Evolutionary conservation across 2,888 invertebrate species (phyloP), one percentile per base, ranked within the genome.

Genomic region (Eugnorisma glareosa): DNA sequence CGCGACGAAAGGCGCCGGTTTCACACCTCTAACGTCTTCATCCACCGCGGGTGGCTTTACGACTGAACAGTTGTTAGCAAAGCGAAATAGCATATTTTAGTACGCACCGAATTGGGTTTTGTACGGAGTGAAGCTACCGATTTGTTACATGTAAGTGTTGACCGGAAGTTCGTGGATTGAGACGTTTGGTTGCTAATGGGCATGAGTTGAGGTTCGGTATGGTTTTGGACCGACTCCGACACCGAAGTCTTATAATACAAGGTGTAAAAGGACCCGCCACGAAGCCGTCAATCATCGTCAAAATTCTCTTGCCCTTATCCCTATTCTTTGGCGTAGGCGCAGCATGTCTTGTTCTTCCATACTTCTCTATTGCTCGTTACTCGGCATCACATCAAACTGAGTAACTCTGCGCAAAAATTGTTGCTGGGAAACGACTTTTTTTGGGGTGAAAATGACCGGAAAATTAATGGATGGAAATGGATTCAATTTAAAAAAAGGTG

Each of bases 11-110:
- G 83, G 77, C 80, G 21, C 61, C 79, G 87, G 82, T 79, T 87
- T 77, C 88, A 86, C 79, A 77, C 63, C 87, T 67, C 66, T 93
- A 93, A 94, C 91, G 91, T 94, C 93, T 95, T 91, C 92, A 94
- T 94, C 92, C 85, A 88, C 87, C 87, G 89, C 91, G 89, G 89
- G 87, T 83, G 86, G 76, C 61, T 85, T 86, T 88, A 88, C 73
- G 86, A 87, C 35, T 61, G 64, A 61, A 57, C 72, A 80, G 82
- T 77, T 74, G 82, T 86, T 67, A 81, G 75, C 81, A 82, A 79
- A 74, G 82, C 86, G 67, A 88, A 86, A 81, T 70, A 77, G 40
- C 64, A 67, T 77, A 87, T 86, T 87, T 88, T 88, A 85, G 86
- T 83, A 85, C 82, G 40, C 54, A 72, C 74, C 73, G 64, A 82